A percentile compares a stretch with the other conserved stretches of the same genome.
These are phyloP conservation scores for Nephrotoma flavescens DNA, from an alignment of 2,888 invertebrate species.

Conservation along the genomic window DNA sequence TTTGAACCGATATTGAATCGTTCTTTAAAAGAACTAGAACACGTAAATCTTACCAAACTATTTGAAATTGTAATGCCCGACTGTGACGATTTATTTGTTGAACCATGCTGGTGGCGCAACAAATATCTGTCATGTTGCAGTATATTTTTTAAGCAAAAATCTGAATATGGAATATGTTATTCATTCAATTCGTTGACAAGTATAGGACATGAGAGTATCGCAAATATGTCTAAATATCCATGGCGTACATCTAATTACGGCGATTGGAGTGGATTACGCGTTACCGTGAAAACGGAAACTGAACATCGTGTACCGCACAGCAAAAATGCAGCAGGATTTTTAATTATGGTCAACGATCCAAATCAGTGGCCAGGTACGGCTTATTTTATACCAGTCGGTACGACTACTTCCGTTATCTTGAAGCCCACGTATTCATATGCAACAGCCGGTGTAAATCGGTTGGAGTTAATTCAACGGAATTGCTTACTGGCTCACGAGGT, in stretches of 20 bases:
- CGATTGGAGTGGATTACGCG: slow-evolving; percentile 22
- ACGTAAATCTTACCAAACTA: slow-evolving; percentile 20
- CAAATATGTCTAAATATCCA: slow-evolving; percentile 4
- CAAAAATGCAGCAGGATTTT: slow-evolving; percentile 16
- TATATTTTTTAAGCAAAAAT: slow-evolving; percentile 30
- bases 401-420: slow-evolving; percentile 22
- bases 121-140: slow-evolving; percentile 29
- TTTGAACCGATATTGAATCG: slow-evolving; percentile 16
- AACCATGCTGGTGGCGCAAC: slow-evolving; percentile 30
- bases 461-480: slow-evolving; percentile 20
- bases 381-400: slow-evolving; percentile 20
- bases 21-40: slow-evolving; percentile 17
- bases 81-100: slow-evolving; percentile 29
- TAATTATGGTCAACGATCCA: slow-evolving; percentile 18
- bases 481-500: slow-evolving; percentile 20
- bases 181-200: slow-evolving; percentile 13
- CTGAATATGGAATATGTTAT: slow-evolving; percentile 33
- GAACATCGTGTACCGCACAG: slow-evolving; percentile 12
- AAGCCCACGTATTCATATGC: slow-evolving; percentile 23
- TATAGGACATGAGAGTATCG: not conserved
- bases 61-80: slow-evolving; percentile 12
- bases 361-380: slow-evolving; percentile 18
- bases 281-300: slow-evolving; percentile 15
- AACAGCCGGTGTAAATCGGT: slow-evolving; percentile 16
- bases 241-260: slow-evolving; percentile 20